Evolutionary conservation across 2,113 vertebrate genomes (phyloP).

Genomic region (Gadus macrocephalus): DNA sequence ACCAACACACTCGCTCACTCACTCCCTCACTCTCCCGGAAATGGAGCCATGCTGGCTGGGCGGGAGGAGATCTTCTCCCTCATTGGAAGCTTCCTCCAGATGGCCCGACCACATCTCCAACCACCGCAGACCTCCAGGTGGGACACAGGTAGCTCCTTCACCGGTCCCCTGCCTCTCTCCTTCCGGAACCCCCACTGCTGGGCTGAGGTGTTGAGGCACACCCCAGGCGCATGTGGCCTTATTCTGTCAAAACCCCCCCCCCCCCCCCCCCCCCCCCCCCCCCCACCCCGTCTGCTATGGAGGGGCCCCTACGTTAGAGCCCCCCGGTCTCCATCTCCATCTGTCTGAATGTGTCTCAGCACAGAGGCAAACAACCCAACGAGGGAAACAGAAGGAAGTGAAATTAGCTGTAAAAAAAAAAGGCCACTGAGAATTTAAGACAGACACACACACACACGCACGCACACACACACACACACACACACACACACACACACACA

Average conservation of each 20-base stretch:
- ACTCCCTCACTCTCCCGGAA: neutral
- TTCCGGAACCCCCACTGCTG: conserved; percentile 6
- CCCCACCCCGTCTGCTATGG: conserved; percentile 58
- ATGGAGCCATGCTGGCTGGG: too few relatives aligned
- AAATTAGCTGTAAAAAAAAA: conserved; percentile 25
- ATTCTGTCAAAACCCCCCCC: conserved; percentile 78
- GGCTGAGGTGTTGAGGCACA: too few relatives aligned
- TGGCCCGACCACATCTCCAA: too few relatives aligned
- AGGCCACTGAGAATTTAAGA: conserved; percentile 18
- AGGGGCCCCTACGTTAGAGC: conserved; percentile 56
- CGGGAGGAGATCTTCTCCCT: too few relatives aligned
- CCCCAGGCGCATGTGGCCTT: conserved; percentile 67
- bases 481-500: too few relatives aligned
- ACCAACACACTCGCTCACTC: neutral
- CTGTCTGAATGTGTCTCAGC: conserved; percentile 46
- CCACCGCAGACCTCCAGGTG: conserved; percentile 15
- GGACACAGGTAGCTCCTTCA: conserved; percentile 36
- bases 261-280: too few relatives aligned
- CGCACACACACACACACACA: too few relatives aligned
- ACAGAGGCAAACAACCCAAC: conserved; percentile 15
- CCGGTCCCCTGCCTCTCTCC: conserved; percentile 16
- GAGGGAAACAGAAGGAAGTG: conserved; percentile 34
- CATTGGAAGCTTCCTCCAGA: too few relatives aligned
- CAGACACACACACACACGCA: neutral
- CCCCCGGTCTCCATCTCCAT: conserved; percentile 37